These are phyloP conservation scores for Tenrec ecaudatus DNA, from an alignment of 2,113 vertebrate genomes.

Conservation along the genomic window DNA sequence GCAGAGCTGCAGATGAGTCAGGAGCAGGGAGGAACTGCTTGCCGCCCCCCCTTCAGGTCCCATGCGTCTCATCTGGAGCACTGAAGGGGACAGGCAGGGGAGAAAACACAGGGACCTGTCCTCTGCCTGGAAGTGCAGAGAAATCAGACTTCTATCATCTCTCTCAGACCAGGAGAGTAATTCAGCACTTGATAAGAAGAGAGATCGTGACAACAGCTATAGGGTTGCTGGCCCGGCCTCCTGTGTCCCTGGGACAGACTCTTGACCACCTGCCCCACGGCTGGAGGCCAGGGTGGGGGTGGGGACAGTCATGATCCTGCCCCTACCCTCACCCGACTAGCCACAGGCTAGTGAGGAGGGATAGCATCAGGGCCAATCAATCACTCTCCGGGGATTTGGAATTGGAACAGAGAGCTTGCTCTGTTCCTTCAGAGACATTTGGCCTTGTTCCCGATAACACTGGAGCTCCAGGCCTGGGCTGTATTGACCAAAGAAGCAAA, in stretches of 20 bases:
- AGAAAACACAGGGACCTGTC: not conserved
- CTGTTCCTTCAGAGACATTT: not conserved
- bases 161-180: conserved; percentile 9
- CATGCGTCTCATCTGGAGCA: not conserved
- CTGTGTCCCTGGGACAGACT: not conserved
- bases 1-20: not conserved
- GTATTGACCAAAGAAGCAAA: not conserved
- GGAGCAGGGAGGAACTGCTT: not conserved
- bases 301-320: not conserved
- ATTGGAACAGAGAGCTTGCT: not conserved
- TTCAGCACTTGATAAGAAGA: conserved; percentile 34
- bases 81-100: too few relatives aligned
- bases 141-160: conserved; percentile 10
- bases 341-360: too few relatives aligned
- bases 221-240: too few relatives aligned
- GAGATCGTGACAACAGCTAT: not conserved
- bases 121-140: not conserved
- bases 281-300: not conserved
- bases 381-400: not conserved
- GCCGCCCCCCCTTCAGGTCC: not conserved
- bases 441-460: not conserved
- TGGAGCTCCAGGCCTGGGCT: not conserved
- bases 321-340: not conserved
- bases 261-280: not conserved
- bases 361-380: not conserved